Base-by-base conservation (phyloP, 2,113 vertebrate genomes). In the Eulacestoma nigropectus region DNA sequence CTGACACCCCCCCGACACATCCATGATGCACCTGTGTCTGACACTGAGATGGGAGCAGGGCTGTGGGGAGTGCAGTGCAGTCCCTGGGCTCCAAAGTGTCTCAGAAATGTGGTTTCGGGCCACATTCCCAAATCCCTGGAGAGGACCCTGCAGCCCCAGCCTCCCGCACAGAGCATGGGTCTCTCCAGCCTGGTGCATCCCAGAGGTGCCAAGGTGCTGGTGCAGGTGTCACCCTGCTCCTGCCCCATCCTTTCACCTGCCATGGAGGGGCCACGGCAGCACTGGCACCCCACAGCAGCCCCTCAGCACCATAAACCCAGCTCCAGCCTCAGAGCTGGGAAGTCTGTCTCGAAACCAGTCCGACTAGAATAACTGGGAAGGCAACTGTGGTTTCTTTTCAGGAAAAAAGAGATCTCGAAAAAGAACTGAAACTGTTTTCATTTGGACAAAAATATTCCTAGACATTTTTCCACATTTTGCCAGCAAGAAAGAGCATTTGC, bases 321-420 rank as follows among this genome's bases (percentile, higher is more conserved):
- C 56, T 89, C 81, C 77, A 75, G 77, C 73, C 72, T 70, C 70
- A 3, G 59, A 87, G 91, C 92, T 94, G 93, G 93, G 95, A 89
- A 96, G 90, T 59, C 84, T 81, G 56, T 94, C 92, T 91, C 8
- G 25, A 96, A 97, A 97, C 96, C 95, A 94, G 95, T 97, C 78
- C 0, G 78, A 97, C 96, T 81, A 91, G 96, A 97, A 95, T 89
- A 95, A 97, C 96, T 96, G 92, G 96, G 96, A 96, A 85, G 90
- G 92, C 92, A 95, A 93, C 94, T 85, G 92, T 73, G 89, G 92
- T 96, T 95, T 97, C 95, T 96, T 97, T 97, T 97, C 95, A 97
- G 95, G 96, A 95, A 96, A 94, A 89, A 93, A 84, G 78, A 76
- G 70, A 86, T 94, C 94, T 96, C 0, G 39, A 93, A 95, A 95